Conservation (phyloP, 2,797 vertebrate species). For the Argyrosomus regius region DNA sequence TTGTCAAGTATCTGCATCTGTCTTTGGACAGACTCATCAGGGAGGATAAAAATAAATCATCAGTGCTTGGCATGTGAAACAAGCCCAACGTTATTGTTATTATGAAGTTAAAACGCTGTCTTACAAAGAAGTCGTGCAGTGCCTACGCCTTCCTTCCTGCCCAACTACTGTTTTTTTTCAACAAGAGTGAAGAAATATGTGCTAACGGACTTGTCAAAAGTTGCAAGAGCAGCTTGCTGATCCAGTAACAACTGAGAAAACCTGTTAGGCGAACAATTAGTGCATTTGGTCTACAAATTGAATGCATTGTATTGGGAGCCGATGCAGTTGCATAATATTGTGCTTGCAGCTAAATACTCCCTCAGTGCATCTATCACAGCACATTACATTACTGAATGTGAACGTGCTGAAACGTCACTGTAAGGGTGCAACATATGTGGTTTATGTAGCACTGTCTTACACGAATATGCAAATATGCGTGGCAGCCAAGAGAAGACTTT, state of each 20-base stretch:
- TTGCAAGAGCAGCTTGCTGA: constrained; percentile 20
- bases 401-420: neutral
- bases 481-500: neutral
- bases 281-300: neutral
- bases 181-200: constrained; percentile 14
- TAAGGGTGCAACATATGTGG: neutral
- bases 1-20: neutral
- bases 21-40: constrained; percentile 12
- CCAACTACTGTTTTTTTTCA: constrained; percentile 18
- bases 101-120: constrained; percentile 6
- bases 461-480: constrained; percentile 20
- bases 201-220: neutral
- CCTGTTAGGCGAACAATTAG: constrained; percentile 11
- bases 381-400: neutral
- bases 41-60: neutral
- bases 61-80: constrained; percentile 6
- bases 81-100: too few relatives aligned
- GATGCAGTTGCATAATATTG: neutral
- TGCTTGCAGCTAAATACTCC: neutral
- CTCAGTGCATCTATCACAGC: neutral
- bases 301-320: constrained; percentile 16
- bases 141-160: constrained; percentile 40
- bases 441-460: neutral
- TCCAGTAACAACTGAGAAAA: constrained; percentile 14
- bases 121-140: constrained; percentile 19